Base-by-base conservation (phyloP, 2,113 vertebrate species). In the Ageneiosus marmoratus region DNA sequence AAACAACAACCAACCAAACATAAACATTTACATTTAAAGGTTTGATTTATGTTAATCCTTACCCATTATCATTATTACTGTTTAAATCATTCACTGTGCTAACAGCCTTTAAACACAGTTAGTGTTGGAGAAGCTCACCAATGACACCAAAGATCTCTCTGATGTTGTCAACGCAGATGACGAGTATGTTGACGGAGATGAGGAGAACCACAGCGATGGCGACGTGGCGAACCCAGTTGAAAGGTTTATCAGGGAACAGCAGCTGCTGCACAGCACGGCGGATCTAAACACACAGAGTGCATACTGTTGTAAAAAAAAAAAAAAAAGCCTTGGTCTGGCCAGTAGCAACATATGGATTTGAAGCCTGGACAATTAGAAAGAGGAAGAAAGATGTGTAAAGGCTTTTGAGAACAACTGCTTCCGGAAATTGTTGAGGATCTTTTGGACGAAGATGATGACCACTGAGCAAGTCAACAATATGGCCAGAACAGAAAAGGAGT, bases 141-240 rank as follows among this genome's bases (percentile, higher is more conserved):
- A 94, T 95, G 29, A 96, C 92, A 18, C 95, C 96, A 76, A 96
- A 96, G 86, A 96, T 96, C 86, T 95, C 95, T 75, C 89, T 88
- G 79, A 96, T 96, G 89, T 94, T 94, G 0, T 94, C 94, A n/a
- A 96, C 94, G 4, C 94, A 93, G 87, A 96, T 95, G 88, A 96
- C 95, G 0, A 96, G 92, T 44, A 96, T 82, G 77, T 96, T 96
- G 86, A 96, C 95, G 0, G 84, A 50, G 13, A 90, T 82, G n/a
- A 97, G 93, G 41, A 96, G 90, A 72, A 89, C 87, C 46, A 95
- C 1, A 15, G 96, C 95, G 4, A 95, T 96, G 85, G 44, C 22
- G 2, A 93, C 88, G 84, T 96, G 95, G 0, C 92, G 89, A 1
- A 82, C 58, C 96, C 96, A 97, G 84, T 91, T 91, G 88, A 97